Evolutionary conservation across 2,797 vertebrate genomes (phyloP), one percentile per base, ranked within the genome.

Genomic region (Cossypha polioptera): DNA sequence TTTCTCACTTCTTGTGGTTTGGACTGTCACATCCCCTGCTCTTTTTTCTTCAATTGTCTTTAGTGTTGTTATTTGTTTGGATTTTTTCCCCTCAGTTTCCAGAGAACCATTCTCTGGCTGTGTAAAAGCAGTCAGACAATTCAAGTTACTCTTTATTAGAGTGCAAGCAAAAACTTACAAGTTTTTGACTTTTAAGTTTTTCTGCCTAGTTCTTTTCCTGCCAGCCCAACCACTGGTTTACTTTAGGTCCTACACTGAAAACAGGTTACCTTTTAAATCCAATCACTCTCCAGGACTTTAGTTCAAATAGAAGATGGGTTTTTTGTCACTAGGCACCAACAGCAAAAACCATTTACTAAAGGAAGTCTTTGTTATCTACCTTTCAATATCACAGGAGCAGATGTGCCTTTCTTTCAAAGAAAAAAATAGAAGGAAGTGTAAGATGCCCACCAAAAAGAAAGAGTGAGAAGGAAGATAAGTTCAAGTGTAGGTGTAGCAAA

Each of bases 41-140:
- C 20, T 6, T 62, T 76, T 81, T 40, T 28, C 24, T 66, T 62
- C 1, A 5, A 4, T 19, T 73, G 10, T 7, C n/a, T 54, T 11
- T 45, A 11, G 5, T 29, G 31, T 48, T 33, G 3, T 5, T 48
- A 9, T 22, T 63, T n/a, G 13, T n/a, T 62, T n/a, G 20, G 1
- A 1, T 2, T 0, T 40, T 28, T 33, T 0, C 1, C 7, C 3
- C 8, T 28, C 6, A 4, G 5, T n/a, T 91, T 76, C 43, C 53
- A 73, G 29, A 71, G 5, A 21, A 3, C 19, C 26, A 31, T n/a
- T 17, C 9, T 31, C 36, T 58, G 7, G 7, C 28, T 69, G 8
- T 4, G 5, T 54, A 78, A 75, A 76, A 82, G 1, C 7, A 75
- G 35, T 38, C 47, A 76, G 17, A 17, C 4, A 62, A 40, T 29